phyloP scores from a whole-genome alignment of 2,797 vertebrate species.

The Cottoperca gobio region DNA sequence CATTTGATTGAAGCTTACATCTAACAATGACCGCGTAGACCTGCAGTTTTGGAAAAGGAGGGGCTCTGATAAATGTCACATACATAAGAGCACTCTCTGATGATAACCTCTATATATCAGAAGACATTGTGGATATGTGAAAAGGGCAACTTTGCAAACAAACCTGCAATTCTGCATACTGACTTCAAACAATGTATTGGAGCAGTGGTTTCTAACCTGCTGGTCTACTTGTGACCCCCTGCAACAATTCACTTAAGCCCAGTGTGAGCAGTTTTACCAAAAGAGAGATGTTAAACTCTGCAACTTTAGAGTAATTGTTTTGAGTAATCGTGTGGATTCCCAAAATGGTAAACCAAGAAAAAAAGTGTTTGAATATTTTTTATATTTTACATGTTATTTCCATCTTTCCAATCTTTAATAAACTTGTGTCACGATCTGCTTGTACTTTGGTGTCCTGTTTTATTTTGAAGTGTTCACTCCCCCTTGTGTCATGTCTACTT shows the following conservation, averaged over 20 bases:
- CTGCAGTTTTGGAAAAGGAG: constrained; percentile 8
- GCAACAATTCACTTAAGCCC: not conserved
- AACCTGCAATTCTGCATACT: not conserved
- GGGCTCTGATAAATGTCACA: constrained; percentile 23
- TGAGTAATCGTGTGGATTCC: not conserved
- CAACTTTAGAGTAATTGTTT: not conserved
- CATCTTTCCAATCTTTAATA: too few relatives aligned
- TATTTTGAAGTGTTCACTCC: too few relatives aligned
- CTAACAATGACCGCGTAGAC: constrained; percentile 37
- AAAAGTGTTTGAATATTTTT: too few relatives aligned
- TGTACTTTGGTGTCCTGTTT: too few relatives aligned
- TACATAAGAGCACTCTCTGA: constrained; percentile 20
- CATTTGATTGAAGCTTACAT: constrained; percentile 41
- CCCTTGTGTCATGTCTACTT: too few relatives aligned
- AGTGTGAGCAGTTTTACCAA: not conserved
- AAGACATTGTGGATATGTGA: not conserved
- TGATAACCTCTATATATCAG: not conserved
- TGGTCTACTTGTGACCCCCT: not conserved
- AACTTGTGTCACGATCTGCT: too few relatives aligned
- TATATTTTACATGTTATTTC: too few relatives aligned
- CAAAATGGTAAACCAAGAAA: not conserved
- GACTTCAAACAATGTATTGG: not conserved
- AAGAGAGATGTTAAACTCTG: not conserved
- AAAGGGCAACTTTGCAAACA: not conserved
- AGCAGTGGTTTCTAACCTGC: not conserved